phyloP scores from a whole-genome alignment of 2,113 vertebrate genomes.

The Colistium nudipinnis region DNA sequence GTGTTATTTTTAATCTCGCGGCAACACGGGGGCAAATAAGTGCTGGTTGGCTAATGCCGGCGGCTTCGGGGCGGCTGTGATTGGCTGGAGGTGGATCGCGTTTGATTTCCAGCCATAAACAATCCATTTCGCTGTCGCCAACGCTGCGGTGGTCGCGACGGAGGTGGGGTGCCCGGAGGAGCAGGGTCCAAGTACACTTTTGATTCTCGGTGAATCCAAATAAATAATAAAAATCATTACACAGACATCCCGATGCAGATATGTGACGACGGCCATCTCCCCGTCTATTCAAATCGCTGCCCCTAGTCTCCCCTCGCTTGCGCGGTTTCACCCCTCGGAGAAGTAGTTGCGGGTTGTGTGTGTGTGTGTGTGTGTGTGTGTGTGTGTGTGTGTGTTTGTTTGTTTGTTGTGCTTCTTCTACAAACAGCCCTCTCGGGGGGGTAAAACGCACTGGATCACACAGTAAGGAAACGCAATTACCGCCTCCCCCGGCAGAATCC shows the following conservation, averaged over 20 bases:
- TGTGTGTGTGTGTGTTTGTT: slow-evolving; percentile 31
- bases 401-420: slow-evolving; percentile 53
- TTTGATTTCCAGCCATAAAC: too few species aligned
- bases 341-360: too few species aligned
- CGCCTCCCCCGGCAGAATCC: slow-evolving; percentile 64
- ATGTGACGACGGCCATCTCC: slow-evolving; percentile 13
- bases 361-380: slow-evolving; percentile 11
- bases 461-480: slow-evolving; percentile 74
- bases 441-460: slow-evolving; percentile 55
- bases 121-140: too few species aligned
- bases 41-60: too few species aligned
- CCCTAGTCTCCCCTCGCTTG: slow-evolving; percentile 2
- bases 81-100: neutral
- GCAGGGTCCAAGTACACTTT: too few species aligned
- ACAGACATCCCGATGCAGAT: neutral
- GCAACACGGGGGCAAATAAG: too few species aligned
- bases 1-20: slow-evolving; percentile 3
- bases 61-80: too few species aligned
- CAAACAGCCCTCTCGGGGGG: slow-evolving; percentile 55
- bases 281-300: slow-evolving; percentile 25
- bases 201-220: too few species aligned
- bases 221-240: neutral
- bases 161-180: too few species aligned
- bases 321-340: slow-evolving; percentile 31
- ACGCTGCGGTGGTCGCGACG: too few species aligned